phyloP scores from a whole-genome alignment of 2,888 invertebrate genomes.

The Andrena haemorrhoa region DNA sequence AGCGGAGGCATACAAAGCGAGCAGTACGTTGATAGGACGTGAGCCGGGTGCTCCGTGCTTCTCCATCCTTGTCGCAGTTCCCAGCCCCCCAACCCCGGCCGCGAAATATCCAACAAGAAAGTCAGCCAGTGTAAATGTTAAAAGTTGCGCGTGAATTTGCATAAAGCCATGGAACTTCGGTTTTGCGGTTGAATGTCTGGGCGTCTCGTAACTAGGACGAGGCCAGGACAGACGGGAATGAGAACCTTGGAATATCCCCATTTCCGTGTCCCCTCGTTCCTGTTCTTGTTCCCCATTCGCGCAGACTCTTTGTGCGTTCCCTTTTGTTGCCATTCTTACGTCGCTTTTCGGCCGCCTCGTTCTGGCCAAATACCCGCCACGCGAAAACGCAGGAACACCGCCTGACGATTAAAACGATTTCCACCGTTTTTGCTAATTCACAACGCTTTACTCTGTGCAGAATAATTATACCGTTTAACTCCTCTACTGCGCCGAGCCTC shows the following conservation, averaged over 20 bases:
- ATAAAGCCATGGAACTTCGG: conserved; percentile 58
- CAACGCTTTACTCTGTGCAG: background rate
- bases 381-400: background rate
- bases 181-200: conserved; percentile 53
- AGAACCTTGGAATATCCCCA: conserved; percentile 26
- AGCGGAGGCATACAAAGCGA: conserved; percentile 16
- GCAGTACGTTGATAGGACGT: conserved; percentile 1
- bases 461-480: conserved; percentile 1
- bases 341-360: background rate
- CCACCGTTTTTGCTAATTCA: background rate
- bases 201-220: conserved; percentile 42
- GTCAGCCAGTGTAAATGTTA: conserved; percentile 50
- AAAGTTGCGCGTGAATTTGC: conserved; percentile 62
- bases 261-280: background rate
- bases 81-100: background rate
- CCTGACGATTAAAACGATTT: background rate
- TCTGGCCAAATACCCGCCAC: no score
- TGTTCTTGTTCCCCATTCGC: background rate
- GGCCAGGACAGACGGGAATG: conserved; percentile 22
- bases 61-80: conserved; percentile 4
- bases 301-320: background rate
- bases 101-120: conserved; percentile 32
- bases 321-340: conserved; percentile 14
- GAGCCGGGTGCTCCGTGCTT: conserved; percentile 6
- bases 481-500: background rate